Evolutionary conservation across 2,113 vertebrate species (phyloP).

Genomic region (Oreochromis aureus): DNA sequence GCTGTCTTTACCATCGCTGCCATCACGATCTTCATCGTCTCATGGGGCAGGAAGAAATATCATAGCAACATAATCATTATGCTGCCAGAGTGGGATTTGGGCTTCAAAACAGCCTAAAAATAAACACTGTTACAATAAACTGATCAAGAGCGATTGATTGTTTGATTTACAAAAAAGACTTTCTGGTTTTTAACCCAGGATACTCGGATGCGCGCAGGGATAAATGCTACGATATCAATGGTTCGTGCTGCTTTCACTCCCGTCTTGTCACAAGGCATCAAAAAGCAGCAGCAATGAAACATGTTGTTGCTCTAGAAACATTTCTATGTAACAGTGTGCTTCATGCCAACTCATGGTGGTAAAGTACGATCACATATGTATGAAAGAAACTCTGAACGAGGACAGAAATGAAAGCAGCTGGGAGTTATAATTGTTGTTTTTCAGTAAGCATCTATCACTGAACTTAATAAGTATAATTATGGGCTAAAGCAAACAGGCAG

Average conservation of each 20-base stretch:
- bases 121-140: not conserved
- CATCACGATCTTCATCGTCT: not conserved
- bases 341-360: not conserved
- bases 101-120: not conserved
- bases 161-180: not conserved
- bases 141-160: not conserved
- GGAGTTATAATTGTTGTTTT: not conserved
- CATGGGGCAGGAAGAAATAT: not conserved
- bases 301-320: slow-evolving; percentile 13
- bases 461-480: not conserved
- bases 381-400: not conserved
- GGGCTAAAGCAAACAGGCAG: not conserved
- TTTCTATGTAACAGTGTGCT: not conserved
- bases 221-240: not conserved
- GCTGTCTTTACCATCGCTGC: not conserved
- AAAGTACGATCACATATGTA: not conserved
- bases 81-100: not conserved
- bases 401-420: not conserved
- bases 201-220: not conserved
- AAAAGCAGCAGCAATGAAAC: not conserved
- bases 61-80: not conserved
- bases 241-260: not conserved
- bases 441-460: not conserved
- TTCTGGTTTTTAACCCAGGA: not conserved
- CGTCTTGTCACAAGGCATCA: not conserved